A percentile compares a stretch with the other conserved stretches of the same genome.
Evolutionary conservation across 2,797 vertebrate genomes (phyloP).

Genomic region (Pseudochirops corinnae): DNA sequence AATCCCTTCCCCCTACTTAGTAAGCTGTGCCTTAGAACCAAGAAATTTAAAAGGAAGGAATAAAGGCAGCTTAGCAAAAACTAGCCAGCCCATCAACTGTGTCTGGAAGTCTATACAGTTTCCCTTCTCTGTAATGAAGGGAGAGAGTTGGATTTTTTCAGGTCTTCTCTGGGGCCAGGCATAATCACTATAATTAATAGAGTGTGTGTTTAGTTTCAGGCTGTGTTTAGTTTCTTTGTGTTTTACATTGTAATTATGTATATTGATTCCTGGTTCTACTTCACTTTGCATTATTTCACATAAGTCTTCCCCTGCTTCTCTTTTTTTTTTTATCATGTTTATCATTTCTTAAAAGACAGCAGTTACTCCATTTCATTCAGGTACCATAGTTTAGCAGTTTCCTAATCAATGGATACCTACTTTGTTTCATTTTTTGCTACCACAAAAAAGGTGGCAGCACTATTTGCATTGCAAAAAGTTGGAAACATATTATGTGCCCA

Average conservation of each 20-base stretch:
- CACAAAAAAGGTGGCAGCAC: background rate
- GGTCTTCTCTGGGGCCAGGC: background rate
- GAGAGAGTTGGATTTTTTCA: background rate
- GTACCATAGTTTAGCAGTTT: background rate
- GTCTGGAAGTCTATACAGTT: background rate
- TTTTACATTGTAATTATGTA: background rate
- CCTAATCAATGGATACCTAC: background rate
- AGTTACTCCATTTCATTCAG: background rate
- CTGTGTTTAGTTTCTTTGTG: background rate
- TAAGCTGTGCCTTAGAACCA: background rate
- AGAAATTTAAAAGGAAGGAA: background rate
- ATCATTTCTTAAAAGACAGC: background rate
- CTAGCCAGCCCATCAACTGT: background rate
- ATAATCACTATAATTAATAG: background rate
- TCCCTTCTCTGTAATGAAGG: background rate
- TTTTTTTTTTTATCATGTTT: background rate
- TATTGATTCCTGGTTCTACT: background rate
- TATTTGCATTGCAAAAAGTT: background rate
- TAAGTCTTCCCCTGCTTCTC: background rate
- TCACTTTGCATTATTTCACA: background rate
- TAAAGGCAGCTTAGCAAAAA: background rate
- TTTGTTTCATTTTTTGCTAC: background rate
- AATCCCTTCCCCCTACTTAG: background rate
- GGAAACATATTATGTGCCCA: background rate
- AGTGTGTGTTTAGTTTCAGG: background rate